A percentile compares a stretch with the other conserved stretches of the same genome.
phyloP scores from a whole-genome alignment of 1,140 invertebrate species.

The Globodera ellingtonae region DNA sequence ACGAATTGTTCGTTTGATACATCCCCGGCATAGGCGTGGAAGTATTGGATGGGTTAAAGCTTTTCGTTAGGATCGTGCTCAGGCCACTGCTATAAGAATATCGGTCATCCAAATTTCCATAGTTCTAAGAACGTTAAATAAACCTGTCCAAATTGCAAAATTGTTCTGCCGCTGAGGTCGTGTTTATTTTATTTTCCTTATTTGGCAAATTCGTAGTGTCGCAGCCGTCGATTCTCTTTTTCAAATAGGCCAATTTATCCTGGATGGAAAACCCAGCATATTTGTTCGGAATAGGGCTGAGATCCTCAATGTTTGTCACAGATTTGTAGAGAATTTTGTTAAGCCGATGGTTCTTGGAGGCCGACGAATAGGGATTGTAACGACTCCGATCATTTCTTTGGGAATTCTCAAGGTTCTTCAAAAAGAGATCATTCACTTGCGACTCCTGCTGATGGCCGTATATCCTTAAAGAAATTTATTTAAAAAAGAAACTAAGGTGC shows the following conservation, averaged over 20 bases:
- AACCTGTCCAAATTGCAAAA: neutral
- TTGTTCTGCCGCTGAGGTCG: no score
- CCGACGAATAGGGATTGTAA: neutral
- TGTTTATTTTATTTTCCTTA: neutral
- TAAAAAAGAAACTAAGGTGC: neutral
- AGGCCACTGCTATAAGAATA: neutral
- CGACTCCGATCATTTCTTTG: neutral
- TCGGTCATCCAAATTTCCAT: neutral
- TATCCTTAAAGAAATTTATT: neutral
- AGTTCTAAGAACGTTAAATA: neutral
- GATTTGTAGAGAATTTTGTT: constrained; percentile 8
- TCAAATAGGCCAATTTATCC: neutral
- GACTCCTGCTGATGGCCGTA: neutral
- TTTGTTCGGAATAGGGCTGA: constrained; percentile 6
- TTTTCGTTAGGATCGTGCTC: neutral
- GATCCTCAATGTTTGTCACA: neutral
- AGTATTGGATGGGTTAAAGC: neutral
- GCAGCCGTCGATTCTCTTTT: neutral
- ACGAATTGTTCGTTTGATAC: neutral
- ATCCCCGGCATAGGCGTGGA: constrained; percentile 4
- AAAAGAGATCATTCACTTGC: neutral
- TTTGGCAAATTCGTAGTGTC: neutral
- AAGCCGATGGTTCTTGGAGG: neutral
- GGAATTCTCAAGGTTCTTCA: neutral
- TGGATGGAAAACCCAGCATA: neutral